These are phyloP conservation scores for Zele albiditarsus DNA, from an alignment of 2,888 invertebrate species.

Conservation along the genomic window DNA sequence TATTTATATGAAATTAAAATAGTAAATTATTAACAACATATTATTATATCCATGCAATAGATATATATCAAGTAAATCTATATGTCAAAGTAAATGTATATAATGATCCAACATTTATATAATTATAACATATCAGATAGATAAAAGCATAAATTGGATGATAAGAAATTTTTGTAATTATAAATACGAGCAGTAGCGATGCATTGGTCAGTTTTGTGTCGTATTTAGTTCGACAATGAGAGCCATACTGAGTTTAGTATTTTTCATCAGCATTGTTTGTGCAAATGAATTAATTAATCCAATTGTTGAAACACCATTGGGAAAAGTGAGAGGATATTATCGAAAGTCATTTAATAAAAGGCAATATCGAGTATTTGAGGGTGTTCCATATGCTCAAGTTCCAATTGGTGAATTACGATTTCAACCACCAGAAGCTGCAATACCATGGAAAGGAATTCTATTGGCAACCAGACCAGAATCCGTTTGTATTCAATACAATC, in stretches of 20 bases:
- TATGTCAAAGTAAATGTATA: too few species aligned
- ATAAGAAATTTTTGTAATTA: slow-evolving; percentile 3
- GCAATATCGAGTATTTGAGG: slow-evolving; percentile 48
- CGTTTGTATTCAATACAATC: slow-evolving; percentile 50
- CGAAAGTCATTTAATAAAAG: slow-evolving; percentile 45
- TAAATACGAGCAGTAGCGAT: neutral
- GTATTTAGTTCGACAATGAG: neutral
- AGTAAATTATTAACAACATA: too few species aligned
- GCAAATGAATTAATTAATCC: slow-evolving; percentile 42
- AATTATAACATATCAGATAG: too few species aligned
- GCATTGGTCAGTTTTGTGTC: neutral
- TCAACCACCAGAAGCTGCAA: slow-evolving; percentile 51
- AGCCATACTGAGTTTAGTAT: neutral
- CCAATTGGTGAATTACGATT: slow-evolving; percentile 50
- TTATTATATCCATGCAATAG: too few species aligned
- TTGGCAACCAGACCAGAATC: slow-evolving; percentile 47
- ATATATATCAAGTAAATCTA: too few species aligned
- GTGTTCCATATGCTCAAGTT: slow-evolving; percentile 51
- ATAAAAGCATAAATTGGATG: neutral
- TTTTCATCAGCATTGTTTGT: neutral
- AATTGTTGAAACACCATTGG: slow-evolving; percentile 45
- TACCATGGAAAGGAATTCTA: slow-evolving; percentile 48
- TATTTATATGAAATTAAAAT: too few species aligned
- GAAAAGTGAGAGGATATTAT: slow-evolving; percentile 45
- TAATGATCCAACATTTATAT: too few species aligned